phyloP scores from a whole-genome alignment of 2,797 vertebrate species.

The Linurgus olivaceus region DNA sequence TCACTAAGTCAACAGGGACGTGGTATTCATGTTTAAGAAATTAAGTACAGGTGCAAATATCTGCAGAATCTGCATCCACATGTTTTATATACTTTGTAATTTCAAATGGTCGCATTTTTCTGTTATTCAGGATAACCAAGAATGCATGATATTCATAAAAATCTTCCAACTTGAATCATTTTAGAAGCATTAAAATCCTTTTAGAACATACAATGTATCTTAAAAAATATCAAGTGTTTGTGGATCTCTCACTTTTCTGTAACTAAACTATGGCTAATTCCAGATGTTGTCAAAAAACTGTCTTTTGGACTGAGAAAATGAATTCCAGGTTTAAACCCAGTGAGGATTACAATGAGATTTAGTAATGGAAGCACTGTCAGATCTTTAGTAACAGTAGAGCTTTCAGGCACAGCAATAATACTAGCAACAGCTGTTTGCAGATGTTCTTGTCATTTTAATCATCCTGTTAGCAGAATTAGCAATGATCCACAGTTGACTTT shows the following conservation, averaged over 20 bases:
- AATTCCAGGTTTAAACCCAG: neutral
- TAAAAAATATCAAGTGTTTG: neutral
- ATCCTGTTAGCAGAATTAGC: conserved; percentile 58
- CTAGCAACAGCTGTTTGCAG: conserved; percentile 58
- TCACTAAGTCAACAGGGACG: neutral
- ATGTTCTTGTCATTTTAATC: conserved; percentile 63
- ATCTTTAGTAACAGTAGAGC: conserved; percentile 1
- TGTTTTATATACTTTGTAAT: neutral
- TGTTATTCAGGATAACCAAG: neutral
- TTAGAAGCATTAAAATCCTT: neutral
- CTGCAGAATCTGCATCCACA: neutral
- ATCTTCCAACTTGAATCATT: neutral
- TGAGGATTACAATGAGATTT: conserved; percentile 19
- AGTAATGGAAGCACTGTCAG: conserved; percentile 10
- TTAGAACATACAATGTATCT: neutral
- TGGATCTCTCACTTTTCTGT: neutral
- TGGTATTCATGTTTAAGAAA: neutral
- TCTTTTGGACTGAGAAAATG: neutral
- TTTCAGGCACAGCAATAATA: conserved; percentile 34
- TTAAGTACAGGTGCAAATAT: neutral
- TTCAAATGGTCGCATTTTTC: neutral
- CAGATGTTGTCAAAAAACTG: neutral
- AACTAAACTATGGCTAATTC: neutral
- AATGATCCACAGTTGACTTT: conserved; percentile 19
- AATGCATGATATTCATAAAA: neutral